Base-by-base conservation (phyloP, 2,888 invertebrate species). In the Harpalus rubripes region DNA sequence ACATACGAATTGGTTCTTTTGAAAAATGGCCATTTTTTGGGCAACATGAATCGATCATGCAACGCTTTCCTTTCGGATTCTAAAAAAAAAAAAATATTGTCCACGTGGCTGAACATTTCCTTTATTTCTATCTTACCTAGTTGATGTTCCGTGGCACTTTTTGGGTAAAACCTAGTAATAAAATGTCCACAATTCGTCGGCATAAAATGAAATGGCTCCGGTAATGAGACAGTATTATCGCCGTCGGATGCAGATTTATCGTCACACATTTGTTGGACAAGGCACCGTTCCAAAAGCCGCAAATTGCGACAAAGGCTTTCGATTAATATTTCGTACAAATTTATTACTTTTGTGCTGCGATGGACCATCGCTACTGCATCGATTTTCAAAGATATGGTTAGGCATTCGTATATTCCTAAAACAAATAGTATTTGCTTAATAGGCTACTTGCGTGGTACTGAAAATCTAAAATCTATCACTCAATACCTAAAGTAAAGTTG, bases 121-220 rank as follows among this genome's bases (percentile, higher is more conserved):
- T 22, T 3, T 2, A 2, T 22, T 22, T 3, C 3, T 22, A 86
- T 26, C 89, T 93, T 93, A 95, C 95, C 93, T 89, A 95, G 93
- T 87, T 94, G 93, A 86, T 95, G 94, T 89, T 96, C 96, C 4
- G 93, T 91, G 74, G 94, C 92, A 84, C 92, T 93, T 88, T 93
- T 93, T 15, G 96, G 94, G 89, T 96, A 95, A 63, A 96, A 92
- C 87, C 95, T 93, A 8, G 96, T 96, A 18, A 97, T 90, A 88
- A 96, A 95, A 90, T 97, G 96, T 0, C 96, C 95, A 88, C 95
- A 93, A 86, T 94, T 93, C 86, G 91, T 90, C 10, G 96, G 95
- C 86, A 94, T 93, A 89, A 96, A 97, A 90, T 98, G 97, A 89
- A 94, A 94, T 65, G 95, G 94, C 90, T 94, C 93, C 15, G 96